These are phyloP conservation scores for Ceratothoa steindachneri DNA, from an alignment of 2,888 invertebrate genomes.

Conservation along the genomic window DNA sequence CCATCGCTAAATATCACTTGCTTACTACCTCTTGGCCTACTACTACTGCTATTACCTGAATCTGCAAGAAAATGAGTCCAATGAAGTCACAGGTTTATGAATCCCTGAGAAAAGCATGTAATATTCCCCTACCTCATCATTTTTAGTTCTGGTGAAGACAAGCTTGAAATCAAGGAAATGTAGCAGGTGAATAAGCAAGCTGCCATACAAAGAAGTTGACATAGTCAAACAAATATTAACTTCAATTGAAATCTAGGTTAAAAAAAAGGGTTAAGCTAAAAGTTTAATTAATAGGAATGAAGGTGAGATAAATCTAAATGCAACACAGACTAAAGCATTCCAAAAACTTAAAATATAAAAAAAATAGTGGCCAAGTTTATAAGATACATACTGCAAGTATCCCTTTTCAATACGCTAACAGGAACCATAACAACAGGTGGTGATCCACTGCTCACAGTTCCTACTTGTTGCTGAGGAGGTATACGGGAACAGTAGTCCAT, in stretches of 20 bases:
- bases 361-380: too few species aligned
- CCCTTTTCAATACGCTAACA: slow-evolving; percentile 72
- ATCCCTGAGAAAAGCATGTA: neutral
- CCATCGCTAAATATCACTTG: slow-evolving; percentile 86
- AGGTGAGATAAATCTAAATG: too few species aligned
- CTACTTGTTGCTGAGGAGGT: slow-evolving; percentile 71
- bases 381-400: slow-evolving; percentile 55
- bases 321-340: too few species aligned
- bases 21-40: slow-evolving; percentile 58
- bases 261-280: neutral
- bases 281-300: neutral
- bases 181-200: neutral
- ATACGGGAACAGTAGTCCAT: slow-evolving; percentile 81
- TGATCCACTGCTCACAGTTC: slow-evolving; percentile 55
- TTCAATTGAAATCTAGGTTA: neutral
- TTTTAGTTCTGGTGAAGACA: neutral
- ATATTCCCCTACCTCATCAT: neutral
- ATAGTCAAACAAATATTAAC: neutral
- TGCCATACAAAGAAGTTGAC: too few species aligned
- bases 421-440: slow-evolving; percentile 76
- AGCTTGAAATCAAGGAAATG: neutral
- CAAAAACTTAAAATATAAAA: too few species aligned
- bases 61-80: slow-evolving; percentile 4
- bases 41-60: slow-evolving; percentile 41
- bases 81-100: neutral